These are phyloP conservation scores for Ophiothrix spiculata DNA, from an alignment of 35 echinoderm and acorn worm genomes.

Conservation along the genomic window DNA sequence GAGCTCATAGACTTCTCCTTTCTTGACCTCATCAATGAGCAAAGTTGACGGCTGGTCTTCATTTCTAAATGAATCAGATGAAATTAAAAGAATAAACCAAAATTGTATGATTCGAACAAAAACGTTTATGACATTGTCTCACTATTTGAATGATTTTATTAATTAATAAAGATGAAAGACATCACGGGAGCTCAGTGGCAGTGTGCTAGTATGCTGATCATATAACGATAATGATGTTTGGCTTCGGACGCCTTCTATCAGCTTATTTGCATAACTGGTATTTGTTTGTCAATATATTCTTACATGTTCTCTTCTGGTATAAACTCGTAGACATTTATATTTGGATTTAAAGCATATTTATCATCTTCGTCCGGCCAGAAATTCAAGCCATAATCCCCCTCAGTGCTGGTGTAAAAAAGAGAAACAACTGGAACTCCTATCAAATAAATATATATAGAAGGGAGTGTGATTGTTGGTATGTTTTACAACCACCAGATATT, in stretches of 20 bases:
- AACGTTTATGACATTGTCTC: neutral
- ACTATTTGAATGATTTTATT: neutral
- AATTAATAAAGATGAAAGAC: neutral
- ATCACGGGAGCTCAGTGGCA: neutral
- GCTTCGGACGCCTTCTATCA: neutral
- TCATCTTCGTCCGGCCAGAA: too few species aligned
- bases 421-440: neutral
- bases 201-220: neutral
- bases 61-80: constrained; percentile 18
- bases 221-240: neutral
- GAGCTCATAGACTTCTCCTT: constrained; percentile 53
- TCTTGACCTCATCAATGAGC: constrained; percentile 54
- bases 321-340: too few species aligned
- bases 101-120: neutral
- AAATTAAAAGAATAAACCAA: neutral
- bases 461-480: too few species aligned
- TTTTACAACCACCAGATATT: too few species aligned
- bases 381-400: too few species aligned
- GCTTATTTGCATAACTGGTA: neutral
- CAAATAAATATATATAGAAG: too few species aligned
- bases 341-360: too few species aligned
- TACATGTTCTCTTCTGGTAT: too few species aligned
- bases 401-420: too few species aligned
- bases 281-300: neutral
- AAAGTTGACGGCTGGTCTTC: constrained; percentile 41